phyloP scores from a whole-genome alignment of 2,797 vertebrate genomes.

The Paramormyrops hopkinsi region DNA sequence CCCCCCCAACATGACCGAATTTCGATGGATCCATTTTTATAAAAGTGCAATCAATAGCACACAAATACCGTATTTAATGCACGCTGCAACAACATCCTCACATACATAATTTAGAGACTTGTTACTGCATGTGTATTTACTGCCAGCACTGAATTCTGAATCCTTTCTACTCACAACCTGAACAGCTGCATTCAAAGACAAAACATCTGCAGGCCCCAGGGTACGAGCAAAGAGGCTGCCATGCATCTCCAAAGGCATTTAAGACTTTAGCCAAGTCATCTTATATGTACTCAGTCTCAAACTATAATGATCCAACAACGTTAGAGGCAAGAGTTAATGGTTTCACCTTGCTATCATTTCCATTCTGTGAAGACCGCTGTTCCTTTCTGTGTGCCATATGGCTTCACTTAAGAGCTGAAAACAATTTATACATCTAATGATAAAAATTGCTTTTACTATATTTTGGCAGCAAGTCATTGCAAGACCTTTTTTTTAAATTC shows the following conservation, averaged over 20 bases:
- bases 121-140: not conserved
- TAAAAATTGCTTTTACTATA: constrained; percentile 12
- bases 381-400: not conserved
- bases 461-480: not conserved
- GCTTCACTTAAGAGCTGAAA: constrained; percentile 14
- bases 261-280: not conserved
- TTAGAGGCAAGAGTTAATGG: not conserved
- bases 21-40: not conserved
- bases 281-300: not conserved
- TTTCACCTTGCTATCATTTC: constrained; percentile 4
- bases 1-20: not conserved
- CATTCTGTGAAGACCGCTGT: not conserved
- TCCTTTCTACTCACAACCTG: not conserved
- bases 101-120: not conserved
- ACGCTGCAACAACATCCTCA: not conserved
- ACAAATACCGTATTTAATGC: not conserved
- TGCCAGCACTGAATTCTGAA: not conserved
- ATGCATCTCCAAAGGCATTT: not conserved
- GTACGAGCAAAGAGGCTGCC: not conserved
- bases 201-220: not conserved
- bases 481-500: not conserved
- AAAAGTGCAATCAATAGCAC: not conserved
- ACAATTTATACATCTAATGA: constrained; percentile 10
- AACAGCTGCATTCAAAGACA: not conserved
- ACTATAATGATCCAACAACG: not conserved